A percentile compares a stretch with the other conserved stretches of the same genome.
These are phyloP conservation scores for Clarias pachynema DNA, from an alignment of 2,797 vertebrate species.

Conservation along the genomic window DNA sequence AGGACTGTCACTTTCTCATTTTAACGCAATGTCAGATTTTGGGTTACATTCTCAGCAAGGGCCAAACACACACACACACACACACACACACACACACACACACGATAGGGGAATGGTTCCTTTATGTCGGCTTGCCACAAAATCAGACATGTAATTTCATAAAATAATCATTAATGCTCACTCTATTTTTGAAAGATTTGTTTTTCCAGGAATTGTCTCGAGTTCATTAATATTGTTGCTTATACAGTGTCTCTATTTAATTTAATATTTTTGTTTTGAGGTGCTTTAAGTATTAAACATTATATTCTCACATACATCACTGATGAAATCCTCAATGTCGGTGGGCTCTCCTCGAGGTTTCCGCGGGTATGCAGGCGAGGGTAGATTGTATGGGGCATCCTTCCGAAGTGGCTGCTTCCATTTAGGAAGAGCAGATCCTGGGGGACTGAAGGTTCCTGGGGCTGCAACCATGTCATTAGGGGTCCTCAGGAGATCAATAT, in stretches of 20 bases:
- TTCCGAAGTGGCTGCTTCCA: constrained; percentile 81
- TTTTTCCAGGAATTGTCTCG: background rate
- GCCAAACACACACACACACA: too few species aligned
- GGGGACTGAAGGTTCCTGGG: constrained; percentile 60
- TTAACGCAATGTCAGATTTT: too few species aligned
- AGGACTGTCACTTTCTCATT: too few species aligned
- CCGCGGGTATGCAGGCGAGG: constrained; percentile 73
- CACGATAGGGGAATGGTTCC: too few species aligned
- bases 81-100: too few species aligned
- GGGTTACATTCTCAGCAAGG: too few species aligned
- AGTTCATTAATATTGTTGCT: background rate
- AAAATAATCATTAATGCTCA: too few species aligned
- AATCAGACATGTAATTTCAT: too few species aligned
- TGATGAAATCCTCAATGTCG: constrained; percentile 92
- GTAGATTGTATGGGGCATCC: constrained; percentile 80
- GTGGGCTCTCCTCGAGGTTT: constrained; percentile 78
- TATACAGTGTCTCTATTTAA: too few species aligned
- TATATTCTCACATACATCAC: constrained; percentile 75
- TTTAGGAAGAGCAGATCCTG: constrained; percentile 62
- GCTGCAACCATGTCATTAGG: constrained; percentile 70
- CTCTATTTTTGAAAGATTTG: too few species aligned
- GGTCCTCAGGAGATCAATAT: constrained; percentile 89
- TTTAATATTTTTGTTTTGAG: background rate
- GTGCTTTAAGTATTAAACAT: background rate
- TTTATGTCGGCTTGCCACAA: too few species aligned